Evolutionary conservation across 2,888 invertebrate genomes (phyloP), one percentile per base, ranked within the genome.

Genomic region (Cantharis rufa): DNA sequence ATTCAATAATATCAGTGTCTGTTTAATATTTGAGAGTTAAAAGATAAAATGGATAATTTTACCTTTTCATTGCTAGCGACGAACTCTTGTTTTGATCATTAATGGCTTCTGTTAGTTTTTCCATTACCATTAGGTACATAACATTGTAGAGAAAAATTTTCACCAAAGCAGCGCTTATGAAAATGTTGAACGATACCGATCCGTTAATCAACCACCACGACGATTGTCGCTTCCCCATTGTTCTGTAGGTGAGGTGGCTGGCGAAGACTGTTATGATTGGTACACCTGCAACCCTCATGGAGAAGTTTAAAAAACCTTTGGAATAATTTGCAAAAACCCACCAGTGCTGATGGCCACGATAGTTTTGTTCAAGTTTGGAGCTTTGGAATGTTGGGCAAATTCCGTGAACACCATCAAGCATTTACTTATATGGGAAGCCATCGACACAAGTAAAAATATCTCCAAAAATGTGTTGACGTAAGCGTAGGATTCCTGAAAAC

Each of bases 361-460:
- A 0, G 93, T 92, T 63, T 91, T 91, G 66, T 91, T 91, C 81
- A 90, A 87, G 78, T 92, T 91, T 74, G 85, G 85, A 61, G 89
- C 85, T 81, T 88, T 89, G 2, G 90, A 89, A 71, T 91, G 86
- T 66, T 92, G 90, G 5, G 93, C 92, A 69, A 94, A 88, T 85
- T 94, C 93, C 0, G 93, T 92, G 82, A 93, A 94, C 80, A 94
- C 90, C 78, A 94, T 90, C 71, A 94, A 88, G 61, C 94, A 91
- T 85, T 93, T 93, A 62, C 94, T 93, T 78, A 94, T 91, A 79
- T 94, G 91, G 18, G 94, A 92, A 9, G 93, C 93, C 86, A 93
- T 91, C 0, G 92, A 92, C 13, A 92, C 88, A 85, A 93, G 90
- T 84, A 94, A 87, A 88, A 93, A 90, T 68, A 91, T 91, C 85